A percentile compares a stretch with the other conserved stretches of the same genome.
phyloP scores from a whole-genome alignment of 2,888 invertebrate species.

The Cabera pusaria region DNA sequence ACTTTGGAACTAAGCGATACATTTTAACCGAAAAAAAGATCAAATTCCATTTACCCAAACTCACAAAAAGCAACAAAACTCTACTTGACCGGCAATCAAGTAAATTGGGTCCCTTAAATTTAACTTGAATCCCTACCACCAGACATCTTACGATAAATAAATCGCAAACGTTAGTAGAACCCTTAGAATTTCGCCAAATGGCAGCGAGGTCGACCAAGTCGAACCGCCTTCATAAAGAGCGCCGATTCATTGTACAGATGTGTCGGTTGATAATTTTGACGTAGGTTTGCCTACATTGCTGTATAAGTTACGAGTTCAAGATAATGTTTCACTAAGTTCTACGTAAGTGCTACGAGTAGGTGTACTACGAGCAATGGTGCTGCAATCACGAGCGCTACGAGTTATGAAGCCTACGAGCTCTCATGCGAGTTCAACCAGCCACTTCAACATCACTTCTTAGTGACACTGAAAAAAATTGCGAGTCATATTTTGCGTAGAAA shows the following conservation, averaged over 20 bases:
- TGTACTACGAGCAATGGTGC: too few species aligned
- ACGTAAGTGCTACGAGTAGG: conserved; percentile 13
- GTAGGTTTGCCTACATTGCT: conserved; percentile 10
- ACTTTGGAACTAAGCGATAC: too few species aligned
- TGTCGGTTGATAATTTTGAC: conserved; percentile 19
- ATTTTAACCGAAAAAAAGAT: too few species aligned
- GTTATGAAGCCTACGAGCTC: conserved; percentile 16
- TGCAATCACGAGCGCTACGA: conserved; percentile 14
- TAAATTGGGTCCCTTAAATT: conserved; percentile 40
- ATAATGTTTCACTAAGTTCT: conserved; percentile 17
- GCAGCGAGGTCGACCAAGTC: conserved; percentile 26
- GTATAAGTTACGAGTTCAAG: conserved; percentile 13
- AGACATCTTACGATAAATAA: conserved; percentile 37
- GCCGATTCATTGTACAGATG: conserved; percentile 20
- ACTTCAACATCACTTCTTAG: background rate
- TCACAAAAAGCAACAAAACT: conserved; percentile 27
- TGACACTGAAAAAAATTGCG: too few species aligned
- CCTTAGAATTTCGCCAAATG: conserved; percentile 29
- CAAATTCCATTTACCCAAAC: too few species aligned
- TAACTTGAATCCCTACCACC: conserved; percentile 34
- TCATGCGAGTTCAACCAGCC: conserved; percentile 10
- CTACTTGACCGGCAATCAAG: conserved; percentile 36
- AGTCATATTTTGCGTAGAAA: background rate
- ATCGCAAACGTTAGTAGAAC: conserved; percentile 21
- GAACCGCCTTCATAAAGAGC: conserved; percentile 18